Percentiles rank a stretch among this genome's conserved stretches.
These are phyloP conservation scores for Sceliomorpha sp. DNA, from an alignment of 2,888 invertebrate species.

Conservation along the genomic window DNA sequence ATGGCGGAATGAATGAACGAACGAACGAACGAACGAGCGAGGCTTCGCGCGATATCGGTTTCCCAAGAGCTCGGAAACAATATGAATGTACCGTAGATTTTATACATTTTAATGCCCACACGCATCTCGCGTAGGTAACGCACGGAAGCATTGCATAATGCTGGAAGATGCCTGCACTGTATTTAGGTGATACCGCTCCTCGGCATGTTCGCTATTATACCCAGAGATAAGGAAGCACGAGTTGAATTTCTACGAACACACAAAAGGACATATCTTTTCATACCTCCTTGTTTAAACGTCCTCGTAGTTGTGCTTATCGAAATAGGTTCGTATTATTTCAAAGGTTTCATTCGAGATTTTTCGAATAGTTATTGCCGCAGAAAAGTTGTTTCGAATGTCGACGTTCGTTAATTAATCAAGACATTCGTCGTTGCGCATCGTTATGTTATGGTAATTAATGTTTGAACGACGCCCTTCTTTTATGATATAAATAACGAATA, in stretches of 20 bases:
- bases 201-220: constrained; percentile 44
- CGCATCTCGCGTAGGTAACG: constrained; percentile 41
- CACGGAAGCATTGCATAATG: constrained; percentile 44
- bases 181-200: constrained; percentile 38
- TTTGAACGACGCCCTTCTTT: too few relatives aligned
- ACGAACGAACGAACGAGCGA: constrained; percentile 1
- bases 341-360: too few relatives aligned
- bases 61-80: constrained; percentile 31
- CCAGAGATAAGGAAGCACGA: constrained; percentile 39
- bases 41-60: constrained; percentile 23
- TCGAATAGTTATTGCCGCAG: too few relatives aligned
- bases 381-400: too few relatives aligned
- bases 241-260: constrained; percentile 38
- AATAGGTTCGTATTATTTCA: too few relatives aligned
- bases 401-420: too few relatives aligned
- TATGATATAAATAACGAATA: too few relatives aligned
- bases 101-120: constrained; percentile 43
- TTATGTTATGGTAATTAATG: too few relatives aligned
- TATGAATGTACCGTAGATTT: constrained; percentile 35
- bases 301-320: too few relatives aligned
- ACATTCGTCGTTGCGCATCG: too few relatives aligned
- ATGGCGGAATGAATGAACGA: background rate
- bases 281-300: background rate
- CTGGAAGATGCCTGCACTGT: constrained; percentile 43
- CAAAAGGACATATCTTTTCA: constrained; percentile 28